These are phyloP conservation scores for Laupala kohalensis DNA, from an alignment of 1,140 invertebrate genomes.

Conservation along the genomic window DNA sequence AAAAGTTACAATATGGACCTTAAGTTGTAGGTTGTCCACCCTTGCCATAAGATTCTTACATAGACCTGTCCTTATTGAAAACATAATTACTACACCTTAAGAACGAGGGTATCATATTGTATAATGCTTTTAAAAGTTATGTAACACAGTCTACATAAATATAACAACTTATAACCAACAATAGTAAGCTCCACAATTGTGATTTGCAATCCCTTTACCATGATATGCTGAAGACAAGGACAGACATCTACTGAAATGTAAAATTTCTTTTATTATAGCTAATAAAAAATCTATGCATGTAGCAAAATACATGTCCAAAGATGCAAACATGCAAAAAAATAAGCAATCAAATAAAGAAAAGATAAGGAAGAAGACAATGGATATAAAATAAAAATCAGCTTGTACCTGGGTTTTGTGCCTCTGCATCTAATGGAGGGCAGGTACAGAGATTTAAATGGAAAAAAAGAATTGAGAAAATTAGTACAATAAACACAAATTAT, in stretches of 20 bases:
- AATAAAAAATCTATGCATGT: too few species aligned
- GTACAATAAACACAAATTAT: constrained; percentile 7
- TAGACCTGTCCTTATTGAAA: too few species aligned
- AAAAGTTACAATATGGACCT: too few species aligned
- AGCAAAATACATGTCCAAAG: not conserved
- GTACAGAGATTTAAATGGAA: constrained; percentile 16
- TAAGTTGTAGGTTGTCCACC: too few species aligned
- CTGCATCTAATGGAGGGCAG: constrained; percentile 13
- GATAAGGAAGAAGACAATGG: constrained; percentile 12
- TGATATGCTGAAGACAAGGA: not conserved
- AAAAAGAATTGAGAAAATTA: constrained; percentile 14
- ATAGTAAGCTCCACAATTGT: too few species aligned
- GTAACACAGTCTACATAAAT: too few species aligned
- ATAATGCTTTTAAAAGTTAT: too few species aligned
- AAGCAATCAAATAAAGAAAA: constrained; percentile 11
- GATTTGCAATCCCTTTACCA: too few species aligned
- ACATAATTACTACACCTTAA: too few species aligned
- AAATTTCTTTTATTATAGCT: not conserved
- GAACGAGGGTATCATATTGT: too few species aligned
- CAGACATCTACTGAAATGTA: not conserved
- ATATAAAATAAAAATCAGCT: constrained; percentile 5
- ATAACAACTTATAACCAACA: too few species aligned
- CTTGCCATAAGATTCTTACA: too few species aligned
- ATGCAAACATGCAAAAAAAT: not conserved
- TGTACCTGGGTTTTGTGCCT: constrained; percentile 14